These are phyloP conservation scores for Pelusios castaneus DNA, from an alignment of 2,113 vertebrate species.

Conservation along the genomic window DNA sequence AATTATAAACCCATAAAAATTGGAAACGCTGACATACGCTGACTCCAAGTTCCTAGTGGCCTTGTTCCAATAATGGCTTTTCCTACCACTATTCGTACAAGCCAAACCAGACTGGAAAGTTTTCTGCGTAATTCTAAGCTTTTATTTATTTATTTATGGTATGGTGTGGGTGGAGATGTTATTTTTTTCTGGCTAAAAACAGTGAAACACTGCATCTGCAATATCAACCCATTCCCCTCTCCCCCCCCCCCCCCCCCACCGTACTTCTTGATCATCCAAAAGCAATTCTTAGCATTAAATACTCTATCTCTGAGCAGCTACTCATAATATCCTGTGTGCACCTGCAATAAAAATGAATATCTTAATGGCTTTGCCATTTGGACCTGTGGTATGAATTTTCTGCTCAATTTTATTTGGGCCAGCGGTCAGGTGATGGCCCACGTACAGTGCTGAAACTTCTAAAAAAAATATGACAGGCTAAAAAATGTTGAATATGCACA, in stretches of 20 bases:
- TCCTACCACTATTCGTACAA: background rate
- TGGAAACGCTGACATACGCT: background rate
- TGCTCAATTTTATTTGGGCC: background rate
- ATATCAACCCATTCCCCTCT: background rate
- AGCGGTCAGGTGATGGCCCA: background rate
- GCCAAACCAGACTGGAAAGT: background rate
- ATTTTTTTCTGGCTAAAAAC: background rate
- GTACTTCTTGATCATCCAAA: background rate
- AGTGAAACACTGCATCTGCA: background rate
- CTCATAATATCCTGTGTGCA: background rate
- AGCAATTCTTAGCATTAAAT: background rate
- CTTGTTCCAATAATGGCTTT: background rate
- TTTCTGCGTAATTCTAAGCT: background rate
- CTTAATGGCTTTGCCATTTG: background rate
- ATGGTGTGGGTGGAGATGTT: background rate
- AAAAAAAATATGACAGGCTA: constrained; percentile 28
- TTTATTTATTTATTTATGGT: background rate
- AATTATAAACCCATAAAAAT: background rate
- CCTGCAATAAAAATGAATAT: background rate
- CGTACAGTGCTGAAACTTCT: background rate
- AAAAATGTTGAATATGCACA: background rate
- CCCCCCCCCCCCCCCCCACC: background rate
- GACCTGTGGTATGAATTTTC: background rate
- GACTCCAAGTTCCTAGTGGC: background rate
- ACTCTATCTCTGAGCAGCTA: background rate